phyloP scores from a whole-genome alignment of 64 coral and sea anemone genomes.

The Anthopleura sola region DNA sequence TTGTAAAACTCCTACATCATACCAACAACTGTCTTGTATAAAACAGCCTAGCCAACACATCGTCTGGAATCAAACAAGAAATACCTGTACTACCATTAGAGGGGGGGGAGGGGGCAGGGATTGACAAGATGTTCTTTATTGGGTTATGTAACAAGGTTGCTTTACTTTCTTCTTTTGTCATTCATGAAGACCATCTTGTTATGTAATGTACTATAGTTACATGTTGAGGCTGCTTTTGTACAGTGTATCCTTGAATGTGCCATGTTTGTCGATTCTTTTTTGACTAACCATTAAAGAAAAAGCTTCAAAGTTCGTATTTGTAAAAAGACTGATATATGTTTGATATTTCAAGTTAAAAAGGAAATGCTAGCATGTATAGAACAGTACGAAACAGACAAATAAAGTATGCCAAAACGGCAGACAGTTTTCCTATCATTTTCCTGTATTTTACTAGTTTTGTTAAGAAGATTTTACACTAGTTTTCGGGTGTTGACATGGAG shows the following conservation, averaged over 20 bases:
- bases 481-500: background rate
- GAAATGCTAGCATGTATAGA: background rate
- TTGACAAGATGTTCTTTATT: background rate
- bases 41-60: background rate
- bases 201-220: background rate
- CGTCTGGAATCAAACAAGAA: background rate
- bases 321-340: too few relatives aligned
- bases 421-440: too few relatives aligned
- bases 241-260: background rate
- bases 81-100: too few relatives aligned
- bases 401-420: background rate
- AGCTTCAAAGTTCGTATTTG: too few relatives aligned
- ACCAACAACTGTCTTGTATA: background rate
- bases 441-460: too few relatives aligned
- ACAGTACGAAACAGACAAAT: background rate
- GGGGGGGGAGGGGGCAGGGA: too few relatives aligned
- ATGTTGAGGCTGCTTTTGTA: background rate
- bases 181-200: background rate
- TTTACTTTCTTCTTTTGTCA: background rate
- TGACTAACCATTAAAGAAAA: too few relatives aligned
- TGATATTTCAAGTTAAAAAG: too few relatives aligned
- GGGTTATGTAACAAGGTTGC: too few relatives aligned
- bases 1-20: too few relatives aligned
- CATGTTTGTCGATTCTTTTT: background rate
- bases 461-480: background rate